phyloP scores from a whole-genome alignment of 2,888 invertebrate genomes.

The Lepidochrysops patricia region DNA sequence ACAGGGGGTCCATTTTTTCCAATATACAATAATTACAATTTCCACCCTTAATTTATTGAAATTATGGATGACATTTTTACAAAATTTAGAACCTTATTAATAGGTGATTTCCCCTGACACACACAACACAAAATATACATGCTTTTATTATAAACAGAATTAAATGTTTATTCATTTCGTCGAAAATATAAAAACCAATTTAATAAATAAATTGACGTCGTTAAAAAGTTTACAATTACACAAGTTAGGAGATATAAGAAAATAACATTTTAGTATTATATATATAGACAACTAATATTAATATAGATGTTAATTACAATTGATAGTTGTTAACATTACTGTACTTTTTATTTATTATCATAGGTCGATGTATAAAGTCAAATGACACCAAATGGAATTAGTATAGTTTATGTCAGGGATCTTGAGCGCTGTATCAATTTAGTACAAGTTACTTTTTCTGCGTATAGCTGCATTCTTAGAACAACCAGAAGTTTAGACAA shows the following conservation, averaged over 20 bases:
- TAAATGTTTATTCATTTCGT: slow-evolving; percentile 30
- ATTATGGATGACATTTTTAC: background rate
- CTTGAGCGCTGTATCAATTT: background rate
- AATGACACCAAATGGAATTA: slow-evolving; percentile 13
- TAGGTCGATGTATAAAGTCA: slow-evolving; percentile 61
- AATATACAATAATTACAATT: background rate
- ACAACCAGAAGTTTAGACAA: background rate
- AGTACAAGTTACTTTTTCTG: background rate
- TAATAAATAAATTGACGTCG: slow-evolving; percentile 21
- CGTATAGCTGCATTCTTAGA: background rate
- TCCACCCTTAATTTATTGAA: background rate
- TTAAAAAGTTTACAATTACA: slow-evolving; percentile 21
- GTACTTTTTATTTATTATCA: slow-evolving; percentile 67
- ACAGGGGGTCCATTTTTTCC: background rate
- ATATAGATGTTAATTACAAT: slow-evolving; percentile 57
- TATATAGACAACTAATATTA: slow-evolving; percentile 49
- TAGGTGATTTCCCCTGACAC: background rate
- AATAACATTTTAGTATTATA: slow-evolving; percentile 54
- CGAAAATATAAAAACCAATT: slow-evolving; percentile 30
- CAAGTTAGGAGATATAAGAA: slow-evolving; percentile 34
- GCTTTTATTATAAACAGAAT: slow-evolving; percentile 47
- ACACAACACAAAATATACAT: slow-evolving; percentile 51
- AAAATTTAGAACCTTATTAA: background rate
- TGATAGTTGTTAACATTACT: slow-evolving; percentile 59
- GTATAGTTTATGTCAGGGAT: background rate